Evolutionary conservation across 2,113 vertebrate genomes (phyloP).

Genomic region (Mionectes macconnelli): DNA sequence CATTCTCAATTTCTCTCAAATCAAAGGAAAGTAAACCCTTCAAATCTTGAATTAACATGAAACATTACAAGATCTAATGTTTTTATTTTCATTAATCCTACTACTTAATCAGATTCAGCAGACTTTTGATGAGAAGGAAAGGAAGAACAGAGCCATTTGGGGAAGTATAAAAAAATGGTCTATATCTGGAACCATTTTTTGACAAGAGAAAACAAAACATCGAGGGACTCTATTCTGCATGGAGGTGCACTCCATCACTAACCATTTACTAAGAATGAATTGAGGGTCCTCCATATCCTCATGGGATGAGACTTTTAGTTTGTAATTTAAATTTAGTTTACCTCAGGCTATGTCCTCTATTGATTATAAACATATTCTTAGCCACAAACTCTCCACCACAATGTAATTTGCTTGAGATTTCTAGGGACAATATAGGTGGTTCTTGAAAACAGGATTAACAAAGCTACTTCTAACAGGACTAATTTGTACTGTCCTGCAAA

Average conservation of each 20-base stretch:
- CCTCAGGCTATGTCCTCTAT: background rate
- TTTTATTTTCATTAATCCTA: conserved; percentile 2
- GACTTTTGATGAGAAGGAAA: background rate
- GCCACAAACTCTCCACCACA: background rate
- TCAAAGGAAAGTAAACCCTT: background rate
- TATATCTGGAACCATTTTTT: background rate
- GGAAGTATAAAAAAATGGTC: background rate
- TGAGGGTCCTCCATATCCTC: background rate
- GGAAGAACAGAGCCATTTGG: background rate
- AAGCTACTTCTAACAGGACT: conserved; percentile 7
- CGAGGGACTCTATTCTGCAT: background rate
- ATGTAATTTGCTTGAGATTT: background rate
- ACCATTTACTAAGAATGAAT: background rate
- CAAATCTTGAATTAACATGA: background rate
- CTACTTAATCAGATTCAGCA: background rate
- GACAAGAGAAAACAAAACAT: background rate
- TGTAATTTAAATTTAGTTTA: conserved; percentile 33
- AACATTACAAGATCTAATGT: background rate
- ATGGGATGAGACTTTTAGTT: background rate
- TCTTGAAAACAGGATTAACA: conserved; percentile 24
- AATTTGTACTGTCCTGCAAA: background rate
- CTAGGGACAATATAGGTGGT: background rate
- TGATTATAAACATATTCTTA: conserved; percentile 24
- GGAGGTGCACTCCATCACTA: background rate
- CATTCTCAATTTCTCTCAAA: background rate